Base-by-base conservation (phyloP, 1,140 invertebrate genomes). In the Trialeurodes vaporariorum region DNA sequence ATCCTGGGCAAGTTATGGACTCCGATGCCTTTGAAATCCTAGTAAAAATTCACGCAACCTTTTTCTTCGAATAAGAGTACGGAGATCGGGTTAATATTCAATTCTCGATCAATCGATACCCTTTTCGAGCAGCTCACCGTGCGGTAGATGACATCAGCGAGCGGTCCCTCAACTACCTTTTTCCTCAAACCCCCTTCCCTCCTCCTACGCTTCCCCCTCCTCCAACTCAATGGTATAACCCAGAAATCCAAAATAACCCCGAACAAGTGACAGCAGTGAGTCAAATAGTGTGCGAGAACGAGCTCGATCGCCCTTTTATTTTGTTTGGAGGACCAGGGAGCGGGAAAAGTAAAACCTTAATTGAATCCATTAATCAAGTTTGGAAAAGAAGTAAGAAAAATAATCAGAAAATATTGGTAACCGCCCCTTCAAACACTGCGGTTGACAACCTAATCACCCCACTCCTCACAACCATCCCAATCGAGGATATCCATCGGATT, bases 281-380 rank as follows among this genome's bases (percentile, higher is more conserved):
- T 9, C 5, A 17, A 5, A 49, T 49, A 9, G 5, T 49, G 17
- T 49, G 5, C 17, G 34, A 9, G 17, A 49, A 49, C 17, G 5
- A 5, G 17, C 5, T 9, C 5, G 5, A 17, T 17, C n/a, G n/a
- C n/a, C 94, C 94, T 0, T 96, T 96, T 74, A 81, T 49, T 49
- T 17, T 49, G 5, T 49, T 49, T 17, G 34, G 34, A 49, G 5
- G 5, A 17, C 34, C 34, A 5, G 34, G 34, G 5, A 49, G 5
- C 5, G 34, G 34, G 34, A 49, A 49, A 49, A 49, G 5, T 17
- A 9, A 17, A 5, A 49, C 34, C 5, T 9, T 49, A 9, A 9
- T 49, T 5, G 34, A 49, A 49, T 5, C 34, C 5, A 49, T 49
- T 17, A 5, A 17, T 5, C 34, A 49, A 49, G 5, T 49, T 5